Evolutionary conservation across 2,888 invertebrate genomes (phyloP).

Genomic region (Ephialtes manifestator): DNA sequence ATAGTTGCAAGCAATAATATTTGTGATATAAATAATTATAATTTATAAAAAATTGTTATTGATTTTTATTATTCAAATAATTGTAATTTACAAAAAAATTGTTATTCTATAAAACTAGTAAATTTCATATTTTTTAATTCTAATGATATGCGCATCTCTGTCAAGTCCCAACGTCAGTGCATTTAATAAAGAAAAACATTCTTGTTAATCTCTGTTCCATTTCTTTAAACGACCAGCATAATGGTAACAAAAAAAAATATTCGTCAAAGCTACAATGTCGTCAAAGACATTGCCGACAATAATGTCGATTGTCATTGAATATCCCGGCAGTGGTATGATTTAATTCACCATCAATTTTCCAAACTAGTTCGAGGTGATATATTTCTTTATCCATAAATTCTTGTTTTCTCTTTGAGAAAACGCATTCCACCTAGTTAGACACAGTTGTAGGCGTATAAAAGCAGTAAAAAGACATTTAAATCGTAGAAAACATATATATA

Average conservation of each 20-base stretch:
- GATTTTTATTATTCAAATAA: too few species aligned
- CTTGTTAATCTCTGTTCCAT: too few species aligned
- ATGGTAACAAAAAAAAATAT: not conserved
- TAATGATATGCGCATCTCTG: too few species aligned
- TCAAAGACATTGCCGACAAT: not conserved
- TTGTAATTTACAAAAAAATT: too few species aligned
- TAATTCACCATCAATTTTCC: constrained; percentile 5
- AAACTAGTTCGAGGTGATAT: not conserved
- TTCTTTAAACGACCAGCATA: not conserved
- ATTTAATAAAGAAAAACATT: too few species aligned
- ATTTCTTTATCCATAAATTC: not conserved
- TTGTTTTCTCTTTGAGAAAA: constrained; percentile 5
- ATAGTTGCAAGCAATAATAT: too few species aligned
- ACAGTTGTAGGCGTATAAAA: not conserved
- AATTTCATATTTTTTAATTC: not conserved
- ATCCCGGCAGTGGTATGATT: not conserved
- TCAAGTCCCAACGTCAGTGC: too few species aligned
- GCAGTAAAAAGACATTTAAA: constrained; percentile 27
- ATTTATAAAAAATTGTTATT: too few species aligned
- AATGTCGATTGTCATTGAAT: not conserved
- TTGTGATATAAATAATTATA: too few species aligned
- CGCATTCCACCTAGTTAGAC: constrained; percentile 7
- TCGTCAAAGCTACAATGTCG: not conserved
- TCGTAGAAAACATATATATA: not conserved
- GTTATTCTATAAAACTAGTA: too few species aligned